Base-by-base conservation (phyloP, 2,888 invertebrate species). In the Cheilosia pagana region DNA sequence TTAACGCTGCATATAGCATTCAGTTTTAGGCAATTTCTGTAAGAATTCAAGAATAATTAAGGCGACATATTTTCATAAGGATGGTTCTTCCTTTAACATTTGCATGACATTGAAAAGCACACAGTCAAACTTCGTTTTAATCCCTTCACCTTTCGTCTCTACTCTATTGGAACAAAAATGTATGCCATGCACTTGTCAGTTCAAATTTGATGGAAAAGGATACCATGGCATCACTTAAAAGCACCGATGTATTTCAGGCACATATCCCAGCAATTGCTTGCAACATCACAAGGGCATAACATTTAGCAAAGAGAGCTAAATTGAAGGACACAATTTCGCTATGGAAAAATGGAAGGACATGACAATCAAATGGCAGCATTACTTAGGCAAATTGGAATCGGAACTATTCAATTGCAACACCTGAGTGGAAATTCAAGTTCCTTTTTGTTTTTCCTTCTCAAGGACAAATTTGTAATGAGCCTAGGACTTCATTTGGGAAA, bases 301-400 rank as follows among this genome's bases (percentile, higher is more conserved):
- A 23, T 50, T 50, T 50, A 50, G 25, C 14, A 50, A 50, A 50
- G 19, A 50, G 59, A 19, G 21, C 5, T 35, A 55, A 72, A 45
- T 41, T 41, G 53, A 21, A 53, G 35, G 50, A 55, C 68, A 75
- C 55, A 62, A 48, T 57, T 60, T 67, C 45, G 8, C 43, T 31
- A 23, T 25, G 21, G n/a, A 3, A 50, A 41, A 43, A 41, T 16
- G 45, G 10, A 71, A 77, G 59, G 59, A 82, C 77, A 71, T 31
- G 68, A 59, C 53, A 65, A 70, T 83, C 79, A 79, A 70, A 79
- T 79, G 43, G 43, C 14, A 75, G 70, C 75, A 81, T 85, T 85
- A 85, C 85, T 85, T 81, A 85, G 70, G 43, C 71, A 85, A 85
- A 85, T 85, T 85, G 75, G 55, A 81, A 81, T 70, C 74, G 85